Conservation (phyloP, 1,140 invertebrate genomes). For the Aphelinus atriplicis region DNA sequence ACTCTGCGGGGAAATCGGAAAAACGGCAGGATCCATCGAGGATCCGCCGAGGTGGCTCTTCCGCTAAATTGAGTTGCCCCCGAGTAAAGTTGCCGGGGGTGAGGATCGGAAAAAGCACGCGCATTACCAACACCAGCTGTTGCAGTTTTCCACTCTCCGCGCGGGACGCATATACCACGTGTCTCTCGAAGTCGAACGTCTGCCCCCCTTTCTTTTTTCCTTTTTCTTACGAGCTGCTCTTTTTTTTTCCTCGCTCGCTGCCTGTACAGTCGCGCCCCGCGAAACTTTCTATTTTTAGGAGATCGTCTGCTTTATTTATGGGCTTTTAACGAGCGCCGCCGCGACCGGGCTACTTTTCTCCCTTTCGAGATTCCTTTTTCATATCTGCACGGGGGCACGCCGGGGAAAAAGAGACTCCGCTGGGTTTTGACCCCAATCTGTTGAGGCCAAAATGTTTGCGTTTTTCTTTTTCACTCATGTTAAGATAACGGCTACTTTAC, state of each 20-base stretch:
- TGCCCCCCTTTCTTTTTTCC: not conserved
- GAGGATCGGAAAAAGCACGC: not conserved
- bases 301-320: conserved; percentile 5
- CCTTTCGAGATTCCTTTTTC: not conserved
- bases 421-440: too few species aligned
- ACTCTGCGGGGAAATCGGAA: not conserved
- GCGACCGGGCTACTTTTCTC: not conserved
- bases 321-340: conserved; percentile 4
- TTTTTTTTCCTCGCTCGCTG: not conserved
- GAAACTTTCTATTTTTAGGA: conserved; percentile 2
- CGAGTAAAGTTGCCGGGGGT: not conserved
- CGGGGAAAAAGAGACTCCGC: too few species aligned
- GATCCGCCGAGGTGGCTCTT: not conserved
- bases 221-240: not conserved
- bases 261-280: not conserved
- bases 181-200: not conserved
- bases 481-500: not conserved
- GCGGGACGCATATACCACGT: not conserved
- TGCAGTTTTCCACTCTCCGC: not conserved
- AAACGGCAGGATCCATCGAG: not conserved
- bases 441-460: not conserved
- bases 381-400: too few species aligned
- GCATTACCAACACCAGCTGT: not conserved
- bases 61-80: not conserved
- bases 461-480: not conserved